Conservation (phyloP, 2,888 invertebrate genomes). For the Drosophila peninsularis region DNA sequence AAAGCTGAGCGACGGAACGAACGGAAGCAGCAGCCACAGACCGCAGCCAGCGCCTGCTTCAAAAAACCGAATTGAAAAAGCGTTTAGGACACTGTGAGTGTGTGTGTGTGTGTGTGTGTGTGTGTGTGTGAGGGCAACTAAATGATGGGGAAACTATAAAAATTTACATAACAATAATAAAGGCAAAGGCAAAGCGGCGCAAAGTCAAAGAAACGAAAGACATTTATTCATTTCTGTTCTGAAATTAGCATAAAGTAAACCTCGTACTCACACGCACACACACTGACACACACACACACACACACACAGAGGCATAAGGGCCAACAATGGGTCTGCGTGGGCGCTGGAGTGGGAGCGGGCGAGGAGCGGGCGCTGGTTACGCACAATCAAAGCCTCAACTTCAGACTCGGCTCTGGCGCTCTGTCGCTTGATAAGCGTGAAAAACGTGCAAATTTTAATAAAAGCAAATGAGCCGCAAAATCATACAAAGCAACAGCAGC, state of each 20-base stretch:
- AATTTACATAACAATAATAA: conserved; percentile 79
- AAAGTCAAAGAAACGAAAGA: conserved; percentile 58
- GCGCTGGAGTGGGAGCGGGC: background rate
- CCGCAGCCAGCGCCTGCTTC: conserved; percentile 18
- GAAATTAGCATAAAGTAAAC: conserved; percentile 77
- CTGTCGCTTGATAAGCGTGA: conserved; percentile 69
- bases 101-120: background rate
- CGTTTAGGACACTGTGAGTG: conserved; percentile 49
- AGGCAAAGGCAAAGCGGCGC: conserved; percentile 53
- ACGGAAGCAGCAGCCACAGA: conserved; percentile 53
- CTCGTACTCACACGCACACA: conserved; percentile 35
- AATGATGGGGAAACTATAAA: conserved; percentile 80
- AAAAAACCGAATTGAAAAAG: conserved; percentile 71
- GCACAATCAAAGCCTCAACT: conserved; percentile 68
- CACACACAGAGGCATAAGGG: conserved; percentile 1
- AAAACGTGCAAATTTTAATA: conserved; percentile 78
- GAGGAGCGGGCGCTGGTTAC: conserved; percentile 10
- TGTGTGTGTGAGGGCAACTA: conserved; percentile 47
- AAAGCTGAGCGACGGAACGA: conserved; percentile 50
- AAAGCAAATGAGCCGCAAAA: conserved; percentile 78
- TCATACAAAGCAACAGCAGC: conserved; percentile 61
- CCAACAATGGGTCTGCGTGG: background rate
- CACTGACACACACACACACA: conserved; percentile 22
- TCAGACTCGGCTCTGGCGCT: conserved; percentile 36
- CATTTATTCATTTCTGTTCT: conserved; percentile 75